Percentiles rank a stretch among this genome's conserved stretches.
phyloP scores from a whole-genome alignment of 1,140 invertebrate genomes.

The Tetraneura akinire region DNA sequence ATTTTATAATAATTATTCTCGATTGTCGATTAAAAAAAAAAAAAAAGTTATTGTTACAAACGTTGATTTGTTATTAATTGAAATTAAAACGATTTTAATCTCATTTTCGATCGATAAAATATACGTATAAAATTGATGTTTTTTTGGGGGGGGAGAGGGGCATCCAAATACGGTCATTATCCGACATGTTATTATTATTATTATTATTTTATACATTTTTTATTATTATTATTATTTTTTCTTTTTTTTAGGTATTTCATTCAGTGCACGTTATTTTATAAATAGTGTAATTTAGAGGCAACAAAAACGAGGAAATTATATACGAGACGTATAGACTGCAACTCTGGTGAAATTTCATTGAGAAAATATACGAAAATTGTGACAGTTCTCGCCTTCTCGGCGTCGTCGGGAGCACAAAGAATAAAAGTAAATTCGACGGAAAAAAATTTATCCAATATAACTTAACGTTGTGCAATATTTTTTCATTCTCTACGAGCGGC shows the following conservation, averaged over 20 bases:
- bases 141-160: no score
- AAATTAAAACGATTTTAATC: no score
- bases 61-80: no score
- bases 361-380: slow-evolving; percentile 9
- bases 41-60: no score
- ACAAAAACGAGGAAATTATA: neutral
- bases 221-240: no score
- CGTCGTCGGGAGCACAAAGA: neutral
- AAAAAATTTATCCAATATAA: neutral
- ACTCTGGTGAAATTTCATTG: slow-evolving; percentile 16
- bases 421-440: neutral
- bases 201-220: no score
- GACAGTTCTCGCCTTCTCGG: neutral
- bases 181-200: no score
- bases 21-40: no score
- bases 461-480: neutral
- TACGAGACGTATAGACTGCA: slow-evolving; percentile 13
- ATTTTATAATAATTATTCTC: no score
- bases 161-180: no score
- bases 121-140: no score
- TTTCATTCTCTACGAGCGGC: neutral
- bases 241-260: slow-evolving; percentile 11
- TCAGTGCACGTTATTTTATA: neutral
- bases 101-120: no score
- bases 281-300: neutral